Percentiles rank a stretch among this genome's conserved stretches.
Evolutionary conservation across 1,140 invertebrate species (phyloP).

Genomic region (Heliconius himera): DNA sequence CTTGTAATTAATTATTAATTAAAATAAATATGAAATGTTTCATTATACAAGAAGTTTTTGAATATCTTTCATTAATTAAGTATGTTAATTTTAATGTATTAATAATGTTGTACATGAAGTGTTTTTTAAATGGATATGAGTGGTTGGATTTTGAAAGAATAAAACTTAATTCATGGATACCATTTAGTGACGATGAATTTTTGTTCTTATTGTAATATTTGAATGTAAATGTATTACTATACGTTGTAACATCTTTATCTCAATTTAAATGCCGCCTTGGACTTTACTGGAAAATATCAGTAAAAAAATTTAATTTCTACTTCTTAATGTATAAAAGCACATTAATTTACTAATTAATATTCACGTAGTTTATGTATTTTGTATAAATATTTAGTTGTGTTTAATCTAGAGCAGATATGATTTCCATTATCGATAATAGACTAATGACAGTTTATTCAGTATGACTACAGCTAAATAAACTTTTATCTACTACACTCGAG

Average conservation of each 20-base stretch:
- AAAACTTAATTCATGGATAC: background rate
- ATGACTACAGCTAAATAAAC: conserved; percentile 29
- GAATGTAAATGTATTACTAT: background rate
- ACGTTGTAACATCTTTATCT: conserved; percentile 4
- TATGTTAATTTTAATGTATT: background rate
- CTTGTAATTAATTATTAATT: no score
- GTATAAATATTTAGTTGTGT: conserved; percentile 25
- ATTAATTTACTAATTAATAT: background rate
- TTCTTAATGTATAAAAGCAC: conserved; percentile 6
- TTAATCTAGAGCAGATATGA: conserved; percentile 37
- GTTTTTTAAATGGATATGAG: conserved; percentile 5
- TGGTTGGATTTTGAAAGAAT: background rate
- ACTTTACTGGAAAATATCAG: background rate
- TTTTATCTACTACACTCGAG: conserved; percentile 8
- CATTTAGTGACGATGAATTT: background rate
- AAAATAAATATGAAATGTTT: no score
- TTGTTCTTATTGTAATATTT: conserved; percentile 7
- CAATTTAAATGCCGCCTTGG: conserved; percentile 14
- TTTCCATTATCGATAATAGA: conserved; percentile 24
- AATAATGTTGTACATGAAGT: background rate
- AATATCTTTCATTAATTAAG: background rate
- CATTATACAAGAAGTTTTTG: background rate
- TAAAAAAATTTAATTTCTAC: background rate
- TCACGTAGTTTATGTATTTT: conserved; percentile 16
- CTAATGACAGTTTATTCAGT: conserved; percentile 21